Percentiles rank a stretch among this genome's conserved stretches.
phyloP scores from a whole-genome alignment of 1,140 invertebrate species.

The Heliconius hermathena region DNA sequence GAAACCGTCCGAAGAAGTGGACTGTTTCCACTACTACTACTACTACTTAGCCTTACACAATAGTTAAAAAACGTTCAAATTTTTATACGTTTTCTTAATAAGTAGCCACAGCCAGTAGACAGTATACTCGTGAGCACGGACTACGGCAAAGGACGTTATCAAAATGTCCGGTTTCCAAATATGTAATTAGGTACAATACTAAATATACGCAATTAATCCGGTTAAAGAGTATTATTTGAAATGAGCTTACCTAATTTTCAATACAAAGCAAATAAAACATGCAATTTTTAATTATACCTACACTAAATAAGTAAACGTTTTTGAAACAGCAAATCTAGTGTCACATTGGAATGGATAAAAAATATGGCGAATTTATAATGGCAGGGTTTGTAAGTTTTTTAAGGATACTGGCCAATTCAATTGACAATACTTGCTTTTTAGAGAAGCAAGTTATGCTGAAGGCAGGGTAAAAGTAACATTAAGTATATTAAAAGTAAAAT shows the following conservation, averaged over 20 bases:
- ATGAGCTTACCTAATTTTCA: background rate
- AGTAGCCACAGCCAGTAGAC: too few species aligned
- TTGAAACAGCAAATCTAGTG: background rate
- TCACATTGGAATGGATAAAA: conserved; percentile 14
- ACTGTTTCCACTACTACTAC: too few species aligned
- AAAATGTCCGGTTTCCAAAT: too few species aligned
- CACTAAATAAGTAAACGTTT: background rate
- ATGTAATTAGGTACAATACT: too few species aligned
- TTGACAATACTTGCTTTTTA: conserved; percentile 39
- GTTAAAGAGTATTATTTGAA: too few species aligned
- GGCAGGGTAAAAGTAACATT: conserved; percentile 36
- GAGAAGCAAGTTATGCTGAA: conserved; percentile 32
- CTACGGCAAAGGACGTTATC: too few species aligned
- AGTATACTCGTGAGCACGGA: too few species aligned
- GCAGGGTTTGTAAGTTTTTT: conserved; percentile 33
- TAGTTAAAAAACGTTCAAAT: too few species aligned
- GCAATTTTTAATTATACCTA: background rate
- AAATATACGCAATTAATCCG: too few species aligned
- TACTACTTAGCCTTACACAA: too few species aligned
- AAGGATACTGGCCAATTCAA: conserved; percentile 35
- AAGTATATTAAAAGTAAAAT: conserved; percentile 29
- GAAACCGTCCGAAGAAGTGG: too few species aligned
- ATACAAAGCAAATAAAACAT: background rate
- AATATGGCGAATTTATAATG: conserved; percentile 35
- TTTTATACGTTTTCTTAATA: too few species aligned